Percentiles rank a stretch among this genome's conserved stretches.
phyloP scores from a whole-genome alignment of 1,140 invertebrate species.

The Ruditapes philippinarum region DNA sequence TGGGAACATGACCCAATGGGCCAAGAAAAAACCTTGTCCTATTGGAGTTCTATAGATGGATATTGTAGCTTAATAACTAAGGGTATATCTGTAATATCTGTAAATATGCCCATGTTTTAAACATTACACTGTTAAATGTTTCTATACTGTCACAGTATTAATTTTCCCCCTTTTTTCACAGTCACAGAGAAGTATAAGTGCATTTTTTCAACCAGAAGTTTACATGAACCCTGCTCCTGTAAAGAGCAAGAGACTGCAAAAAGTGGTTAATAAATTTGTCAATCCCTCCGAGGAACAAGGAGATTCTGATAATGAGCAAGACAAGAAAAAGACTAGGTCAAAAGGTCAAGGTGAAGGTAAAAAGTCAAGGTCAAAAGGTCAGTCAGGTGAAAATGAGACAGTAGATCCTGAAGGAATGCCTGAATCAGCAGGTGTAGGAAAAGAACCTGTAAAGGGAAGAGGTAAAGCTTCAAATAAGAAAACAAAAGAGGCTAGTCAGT shows the following conservation, averaged over 20 bases:
- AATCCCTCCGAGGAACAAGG: constrained; percentile 28
- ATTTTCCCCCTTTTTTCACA: too few relatives aligned
- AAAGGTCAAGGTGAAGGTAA: constrained; percentile 12
- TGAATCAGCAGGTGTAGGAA: neutral
- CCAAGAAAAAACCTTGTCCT: too few relatives aligned
- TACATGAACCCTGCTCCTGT: constrained; percentile 63
- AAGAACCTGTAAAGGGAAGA: neutral
- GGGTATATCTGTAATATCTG: too few relatives aligned
- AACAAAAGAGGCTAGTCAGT: neutral
- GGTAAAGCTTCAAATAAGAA: neutral
- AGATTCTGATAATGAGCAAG: constrained; percentile 6
- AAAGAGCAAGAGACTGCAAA: constrained; percentile 75
- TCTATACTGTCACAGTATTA: too few relatives aligned
- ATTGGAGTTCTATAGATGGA: too few relatives aligned
- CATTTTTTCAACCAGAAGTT: constrained; percentile 76
- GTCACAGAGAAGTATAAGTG: constrained; percentile 75
- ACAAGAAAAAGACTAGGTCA: constrained; percentile 21
- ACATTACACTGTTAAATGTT: too few relatives aligned
- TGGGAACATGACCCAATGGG: too few relatives aligned
- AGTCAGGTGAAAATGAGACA: neutral
- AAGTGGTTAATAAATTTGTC: constrained; percentile 66
- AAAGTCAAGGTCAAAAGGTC: neutral
- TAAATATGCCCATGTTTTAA: too few relatives aligned
- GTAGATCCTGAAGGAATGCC: neutral
- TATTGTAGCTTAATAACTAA: too few relatives aligned